Conservation (phyloP, 2,797 vertebrate genomes). For the Melanogrammus aeglefinus region DNA sequence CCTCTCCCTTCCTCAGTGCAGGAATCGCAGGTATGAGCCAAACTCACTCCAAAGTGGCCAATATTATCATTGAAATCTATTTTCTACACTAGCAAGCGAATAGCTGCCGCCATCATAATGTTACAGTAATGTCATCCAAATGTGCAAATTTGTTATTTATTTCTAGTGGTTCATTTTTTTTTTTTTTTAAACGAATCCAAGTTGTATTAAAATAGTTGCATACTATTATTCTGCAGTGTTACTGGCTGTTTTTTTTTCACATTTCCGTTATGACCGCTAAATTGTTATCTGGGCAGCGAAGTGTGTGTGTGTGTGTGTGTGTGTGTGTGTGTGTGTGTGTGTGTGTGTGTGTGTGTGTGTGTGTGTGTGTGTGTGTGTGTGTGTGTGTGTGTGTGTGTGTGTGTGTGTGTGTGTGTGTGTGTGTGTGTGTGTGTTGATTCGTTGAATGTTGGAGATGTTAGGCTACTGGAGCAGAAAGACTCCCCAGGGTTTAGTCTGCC, state of each 20-base stretch:
- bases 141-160: background rate
- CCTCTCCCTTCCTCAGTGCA: constrained; percentile 88
- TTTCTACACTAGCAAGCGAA: background rate
- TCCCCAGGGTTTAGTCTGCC: constrained; percentile 69
- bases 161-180: background rate
- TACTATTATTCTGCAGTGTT: constrained; percentile 2
- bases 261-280: constrained; percentile 41
- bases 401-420: constrained; percentile 26
- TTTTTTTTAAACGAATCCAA: background rate
- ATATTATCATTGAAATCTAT: background rate
- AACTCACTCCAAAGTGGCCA: background rate
- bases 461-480: constrained; percentile 69
- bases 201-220: background rate
- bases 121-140: background rate
- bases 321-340: constrained; percentile 19
- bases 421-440: constrained; percentile 43
- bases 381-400: constrained; percentile 15
- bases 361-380: constrained; percentile 19
- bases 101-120: background rate
- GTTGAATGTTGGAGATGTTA: constrained; percentile 65
- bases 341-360: constrained; percentile 27
- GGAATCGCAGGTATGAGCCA: constrained; percentile 83
- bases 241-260: constrained; percentile 26
- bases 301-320: constrained; percentile 13
- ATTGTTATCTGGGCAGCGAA: constrained; percentile 52